A percentile compares a stretch with the other conserved stretches of the same genome.
Conservation (phyloP, 2,113 vertebrate genomes). For the Maccullochella peelii region DNA sequence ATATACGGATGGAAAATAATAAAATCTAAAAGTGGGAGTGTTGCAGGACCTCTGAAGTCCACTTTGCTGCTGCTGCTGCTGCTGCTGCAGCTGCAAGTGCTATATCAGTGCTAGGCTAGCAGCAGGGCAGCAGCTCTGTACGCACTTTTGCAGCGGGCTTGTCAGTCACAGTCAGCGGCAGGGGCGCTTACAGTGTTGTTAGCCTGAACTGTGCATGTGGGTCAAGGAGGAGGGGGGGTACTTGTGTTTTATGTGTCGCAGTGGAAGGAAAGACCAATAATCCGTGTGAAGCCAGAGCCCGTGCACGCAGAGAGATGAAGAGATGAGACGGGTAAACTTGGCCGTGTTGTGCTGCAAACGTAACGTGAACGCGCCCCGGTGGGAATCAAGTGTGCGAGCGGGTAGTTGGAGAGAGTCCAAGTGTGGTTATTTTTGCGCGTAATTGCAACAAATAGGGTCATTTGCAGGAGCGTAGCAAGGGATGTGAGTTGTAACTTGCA, state of each 20-base stretch:
- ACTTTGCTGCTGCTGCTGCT: slow-evolving; percentile 48
- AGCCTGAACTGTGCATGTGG: slow-evolving; percentile 53
- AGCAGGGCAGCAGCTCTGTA: slow-evolving; percentile 43
- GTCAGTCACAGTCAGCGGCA: slow-evolving; percentile 55
- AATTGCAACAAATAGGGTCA: slow-evolving; percentile 45
- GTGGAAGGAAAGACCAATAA: not conserved
- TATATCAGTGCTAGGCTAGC: slow-evolving; percentile 61
- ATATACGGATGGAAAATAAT: not conserved
- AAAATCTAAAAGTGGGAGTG: slow-evolving; percentile 38
- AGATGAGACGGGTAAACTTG: slow-evolving; percentile 62
- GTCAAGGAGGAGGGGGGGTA: slow-evolving; percentile 9
- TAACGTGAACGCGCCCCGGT: slow-evolving; percentile 45
- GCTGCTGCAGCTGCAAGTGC: slow-evolving; percentile 36
- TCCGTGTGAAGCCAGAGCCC: slow-evolving; percentile 3
- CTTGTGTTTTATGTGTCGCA: slow-evolving; percentile 2
- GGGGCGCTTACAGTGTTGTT: not conserved
- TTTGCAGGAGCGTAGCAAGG: slow-evolving; percentile 15
- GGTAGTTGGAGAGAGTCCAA: slow-evolving; percentile 49
- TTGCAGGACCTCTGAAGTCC: slow-evolving; percentile 50
- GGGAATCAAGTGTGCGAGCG: slow-evolving; percentile 53
- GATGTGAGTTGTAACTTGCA: slow-evolving; percentile 28
- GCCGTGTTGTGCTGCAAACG: slow-evolving; percentile 48
- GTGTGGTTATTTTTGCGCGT: slow-evolving; percentile 22
- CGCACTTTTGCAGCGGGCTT: slow-evolving; percentile 74
- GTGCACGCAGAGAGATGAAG: slow-evolving; percentile 1